Conservation (phyloP, 2,797 vertebrate species). For the Adrianichthys oophorus region DNA sequence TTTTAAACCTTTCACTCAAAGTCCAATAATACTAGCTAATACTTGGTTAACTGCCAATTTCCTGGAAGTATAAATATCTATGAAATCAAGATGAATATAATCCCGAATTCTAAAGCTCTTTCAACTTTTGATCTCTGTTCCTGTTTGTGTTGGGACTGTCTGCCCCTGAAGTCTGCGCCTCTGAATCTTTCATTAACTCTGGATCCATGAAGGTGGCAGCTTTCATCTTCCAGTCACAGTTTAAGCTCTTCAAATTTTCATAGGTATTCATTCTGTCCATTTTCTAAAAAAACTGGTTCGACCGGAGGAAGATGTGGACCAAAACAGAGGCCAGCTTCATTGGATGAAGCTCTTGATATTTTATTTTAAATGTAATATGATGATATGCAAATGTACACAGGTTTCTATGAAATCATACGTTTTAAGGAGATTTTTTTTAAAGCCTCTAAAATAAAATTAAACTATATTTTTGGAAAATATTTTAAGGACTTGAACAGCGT, state of each 20-base stretch:
- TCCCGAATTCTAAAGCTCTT: slow-evolving; percentile 13
- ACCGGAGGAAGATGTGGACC: slow-evolving; percentile 14
- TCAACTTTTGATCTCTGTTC: slow-evolving; percentile 23
- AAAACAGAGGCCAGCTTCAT: slow-evolving; percentile 14
- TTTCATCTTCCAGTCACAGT: slow-evolving; percentile 43
- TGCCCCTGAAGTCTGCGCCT: slow-evolving; percentile 23
- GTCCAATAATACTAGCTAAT: background rate
- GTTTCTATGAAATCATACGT: background rate
- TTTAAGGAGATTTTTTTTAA: slow-evolving; percentile 27
- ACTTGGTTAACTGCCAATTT: background rate
- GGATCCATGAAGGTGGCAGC: slow-evolving; percentile 35
- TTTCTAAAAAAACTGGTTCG: slow-evolving; percentile 52
- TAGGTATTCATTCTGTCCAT: slow-evolving; percentile 47
- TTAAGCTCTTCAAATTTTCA: slow-evolving; percentile 68
- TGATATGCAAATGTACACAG: no score
- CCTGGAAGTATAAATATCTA: background rate
- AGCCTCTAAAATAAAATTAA: no score
- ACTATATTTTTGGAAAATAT: no score
- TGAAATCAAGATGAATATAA: background rate
- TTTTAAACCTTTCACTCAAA: background rate
- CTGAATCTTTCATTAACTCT: slow-evolving; percentile 64
- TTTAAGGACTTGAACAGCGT: background rate
- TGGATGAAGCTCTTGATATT: no score
- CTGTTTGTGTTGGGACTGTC: slow-evolving; percentile 40
- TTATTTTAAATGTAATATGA: no score